Base-by-base conservation (phyloP, 2,888 invertebrate genomes). In the Thera britannica region DNA sequence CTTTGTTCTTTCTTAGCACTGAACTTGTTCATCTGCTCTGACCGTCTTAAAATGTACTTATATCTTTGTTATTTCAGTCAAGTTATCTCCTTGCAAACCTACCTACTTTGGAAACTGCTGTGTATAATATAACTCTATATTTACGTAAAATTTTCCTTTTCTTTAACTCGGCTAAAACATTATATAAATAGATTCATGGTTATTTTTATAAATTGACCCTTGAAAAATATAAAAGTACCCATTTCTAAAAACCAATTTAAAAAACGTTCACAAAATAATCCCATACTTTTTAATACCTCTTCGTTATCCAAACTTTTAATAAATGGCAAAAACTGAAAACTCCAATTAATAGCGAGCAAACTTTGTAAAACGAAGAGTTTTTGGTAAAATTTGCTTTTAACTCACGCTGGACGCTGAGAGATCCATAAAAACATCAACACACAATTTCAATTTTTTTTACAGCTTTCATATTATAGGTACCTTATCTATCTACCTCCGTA, bases 321-420 rank as follows among this genome's bases (percentile, higher is more conserved):
- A 23, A 72, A 75, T 70, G 67, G 71, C 62, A 51, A 58, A 62
- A 72, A 72, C 66, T 64, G 68, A 46, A 62, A 77, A 76, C 73
- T 77, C 81, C 81, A 83, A 83, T 83, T 81, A 73, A 73, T 58
- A 70, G 52, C 65, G 12, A 74, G 66, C 71, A 61, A 80, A 82
- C 67, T 80, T 79, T 61, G 63, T 60, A 65, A 73, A 76, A 78
- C 76, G 76, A 79, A 76, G 76, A 80, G 72, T 62, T 64, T 62
- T 67, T 62, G 48, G 70, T 72, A 75, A 76, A 77, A 76, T 49
- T 69, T 67, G 60, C 71, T 78, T 77, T 77, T 38, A 46, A 49
- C 12, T 49, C 3, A 49, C 12, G 5, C 49, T 3, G 12, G 49
- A 12, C 7, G 1, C 9, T 46, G 41, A 4, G 41, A 41, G 41